Percentiles rank a stretch among this genome's conserved stretches.
Conservation (phyloP, 2,888 invertebrate genomes). For the Hipparchia semele region DNA sequence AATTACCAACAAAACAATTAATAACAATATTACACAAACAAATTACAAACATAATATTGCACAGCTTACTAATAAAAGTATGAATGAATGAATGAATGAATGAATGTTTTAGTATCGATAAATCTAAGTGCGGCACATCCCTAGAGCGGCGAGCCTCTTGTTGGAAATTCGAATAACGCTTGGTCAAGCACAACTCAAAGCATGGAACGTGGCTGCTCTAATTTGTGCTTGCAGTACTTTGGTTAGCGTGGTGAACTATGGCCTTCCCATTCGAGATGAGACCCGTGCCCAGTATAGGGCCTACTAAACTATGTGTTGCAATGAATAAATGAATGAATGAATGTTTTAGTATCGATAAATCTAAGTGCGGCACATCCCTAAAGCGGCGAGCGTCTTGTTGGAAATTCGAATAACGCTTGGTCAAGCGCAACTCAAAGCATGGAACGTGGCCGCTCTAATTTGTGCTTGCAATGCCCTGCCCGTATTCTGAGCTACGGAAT, state of each 20-base stretch:
- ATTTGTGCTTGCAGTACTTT: slow-evolving; percentile 59
- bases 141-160: slow-evolving; percentile 68
- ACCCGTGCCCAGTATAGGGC: too few species aligned
- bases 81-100: too few species aligned
- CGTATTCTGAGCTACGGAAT: slow-evolving; percentile 44
- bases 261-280: too few species aligned
- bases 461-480: slow-evolving; percentile 56
- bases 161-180: slow-evolving; percentile 77
- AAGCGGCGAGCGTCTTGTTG: slow-evolving; percentile 67
- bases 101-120: too few species aligned
- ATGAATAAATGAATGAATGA: too few species aligned
- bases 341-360: too few species aligned
- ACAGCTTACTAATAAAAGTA: too few species aligned
- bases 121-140: slow-evolving; percentile 41
- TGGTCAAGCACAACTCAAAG: slow-evolving; percentile 79
- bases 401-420: slow-evolving; percentile 79
- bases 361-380: slow-evolving; percentile 50
- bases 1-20: too few species aligned
- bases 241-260: too few species aligned
- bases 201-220: slow-evolving; percentile 68
- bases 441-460: slow-evolving; percentile 72
- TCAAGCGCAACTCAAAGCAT: slow-evolving; percentile 78
- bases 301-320: too few species aligned
- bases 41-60: too few species aligned
- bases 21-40: too few species aligned